Conservation (phyloP, 2,113 vertebrate species). For the Zosterops borbonicus region DNA sequence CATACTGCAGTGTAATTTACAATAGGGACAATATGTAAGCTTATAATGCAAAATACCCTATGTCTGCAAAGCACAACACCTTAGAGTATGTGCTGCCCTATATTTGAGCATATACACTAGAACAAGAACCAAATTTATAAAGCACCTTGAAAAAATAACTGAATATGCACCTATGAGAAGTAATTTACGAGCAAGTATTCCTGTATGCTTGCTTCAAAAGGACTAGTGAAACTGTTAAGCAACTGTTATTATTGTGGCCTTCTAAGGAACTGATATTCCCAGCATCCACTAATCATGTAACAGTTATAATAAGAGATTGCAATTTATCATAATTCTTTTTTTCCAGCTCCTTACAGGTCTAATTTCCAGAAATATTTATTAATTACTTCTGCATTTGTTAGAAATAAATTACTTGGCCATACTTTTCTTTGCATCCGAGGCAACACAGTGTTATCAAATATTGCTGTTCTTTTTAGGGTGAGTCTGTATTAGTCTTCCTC, state of each 20-base stretch:
- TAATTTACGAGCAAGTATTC: neutral
- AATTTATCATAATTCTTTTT: neutral
- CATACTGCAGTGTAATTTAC: neutral
- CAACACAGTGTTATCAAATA: neutral
- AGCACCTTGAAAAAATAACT: neutral
- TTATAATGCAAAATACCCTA: neutral
- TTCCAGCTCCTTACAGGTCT: neutral
- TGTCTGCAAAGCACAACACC: neutral
- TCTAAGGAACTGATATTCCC: neutral
- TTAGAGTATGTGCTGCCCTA: neutral
- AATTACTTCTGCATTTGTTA: neutral
- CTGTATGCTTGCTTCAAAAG: neutral
- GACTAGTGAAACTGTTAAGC: neutral
- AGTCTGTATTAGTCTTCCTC: neutral
- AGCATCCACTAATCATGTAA: neutral
- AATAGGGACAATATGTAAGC: neutral
- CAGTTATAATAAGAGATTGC: neutral
- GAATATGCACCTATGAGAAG: neutral
- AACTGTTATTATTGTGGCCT: neutral
- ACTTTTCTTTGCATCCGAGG: neutral
- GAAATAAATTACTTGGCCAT: neutral
- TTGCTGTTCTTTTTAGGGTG: neutral
- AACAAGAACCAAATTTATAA: neutral
- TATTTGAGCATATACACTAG: neutral
- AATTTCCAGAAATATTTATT: neutral